Evolutionary conservation across 2,797 vertebrate genomes (phyloP), one percentile per base, ranked within the genome.

Genomic region (Ctenopoma kingsleyae): DNA sequence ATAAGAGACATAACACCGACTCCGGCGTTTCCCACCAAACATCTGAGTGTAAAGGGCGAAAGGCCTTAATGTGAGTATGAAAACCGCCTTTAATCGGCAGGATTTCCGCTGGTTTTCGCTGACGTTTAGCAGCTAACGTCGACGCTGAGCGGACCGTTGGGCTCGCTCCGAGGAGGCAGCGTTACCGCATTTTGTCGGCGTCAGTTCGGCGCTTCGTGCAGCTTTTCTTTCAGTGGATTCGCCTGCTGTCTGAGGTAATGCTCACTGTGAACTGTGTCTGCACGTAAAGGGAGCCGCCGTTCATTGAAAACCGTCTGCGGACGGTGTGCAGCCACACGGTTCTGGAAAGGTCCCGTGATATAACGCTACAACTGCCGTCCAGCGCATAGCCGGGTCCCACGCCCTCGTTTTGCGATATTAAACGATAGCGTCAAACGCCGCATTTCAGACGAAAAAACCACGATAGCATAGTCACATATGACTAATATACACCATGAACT

Each of bases 321-420:
- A 38, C 55, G 13, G 32, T 27, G 38, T 11, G 3, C 43, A 3
- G 49, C 0, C 11, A 47, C 41, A 43, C 36, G 15, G 5, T 63
- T 69, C 52, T 60, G 7, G 30, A 76, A 55, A 8, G 44, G 69
- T 83, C 71, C 65, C 59, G 58, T 50, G 51, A 73, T 73, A 8
- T 10, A 10, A 54, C 10, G 22, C 12, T 11, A 12, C 0, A 50
- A 10, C 10, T 0, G 2, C 8, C 3, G 0, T 52, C 83, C 89
- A 87, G 83, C 54, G 66, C 19, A 5, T 90, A 91, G 87, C 52
- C 86, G 65, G 5, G 12, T 51, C 83, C 83, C 61, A 30, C 46
- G 32, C 55, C 56, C 35, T 35, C n/a, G 47, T 64, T 41, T 10
- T 17, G 1, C 8, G 11, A 35, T 30, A 6, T 5, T 49, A 8